Base-by-base conservation (phyloP, 2,888 invertebrate genomes). In the Dynastes hyllus region DNA sequence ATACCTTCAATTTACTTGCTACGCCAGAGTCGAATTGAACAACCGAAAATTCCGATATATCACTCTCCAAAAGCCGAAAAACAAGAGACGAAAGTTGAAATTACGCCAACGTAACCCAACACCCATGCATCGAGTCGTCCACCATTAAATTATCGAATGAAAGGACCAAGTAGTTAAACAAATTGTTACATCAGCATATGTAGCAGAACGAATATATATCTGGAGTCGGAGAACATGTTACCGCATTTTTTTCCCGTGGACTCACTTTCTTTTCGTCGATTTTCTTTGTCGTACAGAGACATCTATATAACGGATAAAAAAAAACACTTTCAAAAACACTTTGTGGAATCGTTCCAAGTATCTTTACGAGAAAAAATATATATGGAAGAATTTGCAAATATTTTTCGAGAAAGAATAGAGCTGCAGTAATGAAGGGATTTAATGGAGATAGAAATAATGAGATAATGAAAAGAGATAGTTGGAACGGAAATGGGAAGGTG, bases 131-230 rank as follows among this genome's bases (percentile, higher is more conserved):
- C 45, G 45, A 45, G 63, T 37, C 27, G 13, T 66, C 29, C 22
- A 22, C 66, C 32, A 37, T 50, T 50, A 65, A 76, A 63, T 66
- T 76, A 76, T 66, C 22, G 67, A 66, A 45, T 16, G 22, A 58
- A 27, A 61, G 27, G 65, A 66, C 66, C 61, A 66, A 76, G 66
- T 66, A 77, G 67, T 77, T 77, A 27, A 61, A 77, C 77, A 77
- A 77, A 77, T 77, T 55, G 67, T 67, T 67, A 77, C 77, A 67
- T 77, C 77, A 55, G 63, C 65, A 51, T 65, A 50, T 37, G 77
- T 66, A 67, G 29, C 51, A 76, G 76, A 77, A 77, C 29, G 45
- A 77, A 77, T 67, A 66, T 66, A 77, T 67, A 77, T 67, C 53
- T 51, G 63, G 51, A 53, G 1, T 66, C 63, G 45, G 67, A 55